Base-by-base conservation (phyloP, 2,888 invertebrate species). In the Heliconius sara region DNA sequence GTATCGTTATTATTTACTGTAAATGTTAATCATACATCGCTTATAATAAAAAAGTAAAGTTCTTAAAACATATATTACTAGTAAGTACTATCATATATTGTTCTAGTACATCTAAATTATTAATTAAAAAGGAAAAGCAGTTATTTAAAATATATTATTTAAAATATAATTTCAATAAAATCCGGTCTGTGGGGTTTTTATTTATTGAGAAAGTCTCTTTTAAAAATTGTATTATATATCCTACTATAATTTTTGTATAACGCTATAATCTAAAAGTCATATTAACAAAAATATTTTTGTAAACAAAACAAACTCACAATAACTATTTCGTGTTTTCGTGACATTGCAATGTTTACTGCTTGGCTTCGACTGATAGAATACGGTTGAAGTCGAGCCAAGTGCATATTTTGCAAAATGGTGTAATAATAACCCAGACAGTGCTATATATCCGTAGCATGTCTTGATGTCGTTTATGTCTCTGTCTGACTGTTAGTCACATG, bases 341-440 rank as follows among this genome's bases (percentile, higher is more conserved):
- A 76, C 60, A 66, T 71, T 47, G 52, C 47, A 76, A 39, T 81
- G 76, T 81, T 81, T 81, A 80, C 87, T 85, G 88, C 89, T 91
- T 88, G 89, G 89, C 87, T 84, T 83, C 84, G 87, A 87, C 85
- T 88, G 85, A 87, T 87, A 87, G 88, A 89, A 89, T 89, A 87
- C 84, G 85, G 89, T 94, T 94, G 94, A 94, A 92, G 85, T 84
- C 81, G 81, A 86, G 95, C 95, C 95, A 95, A 93, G 89, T 91
- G 91, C 90, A 92, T 84, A 91, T 90, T 89, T 91, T 91, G 93
- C 93, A 92, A 93, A 92, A 90, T 89, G 87, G 88, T 90, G 83
- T 87, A 87, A 91, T 90, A 89, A 90, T 89, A 87, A 86, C 86
- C 90, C 94, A 93, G 93, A 93, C 93, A 84, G 83, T 83, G 83